Base-by-base conservation (phyloP, 2,888 invertebrate species). In the Andricus quercusramuli region DNA sequence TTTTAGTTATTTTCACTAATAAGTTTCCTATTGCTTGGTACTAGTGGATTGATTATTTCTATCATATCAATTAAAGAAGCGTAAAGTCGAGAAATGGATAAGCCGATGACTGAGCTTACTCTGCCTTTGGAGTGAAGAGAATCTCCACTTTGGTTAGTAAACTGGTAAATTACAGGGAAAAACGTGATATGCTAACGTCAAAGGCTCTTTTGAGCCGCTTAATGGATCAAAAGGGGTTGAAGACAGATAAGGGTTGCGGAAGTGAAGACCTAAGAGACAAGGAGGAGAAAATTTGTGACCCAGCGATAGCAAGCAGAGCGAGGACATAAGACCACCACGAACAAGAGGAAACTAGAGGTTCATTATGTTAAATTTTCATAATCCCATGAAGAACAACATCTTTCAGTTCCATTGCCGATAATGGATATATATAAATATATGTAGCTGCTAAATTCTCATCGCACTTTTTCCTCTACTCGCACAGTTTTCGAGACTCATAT, bases 351-450 rank as follows among this genome's bases (percentile, higher is more conserved):
- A 85, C 85, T 82, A 67, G 85, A 86, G 85, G 85, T 85, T 83
- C 81, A 85, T 80, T 83, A 87, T 86, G 88, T 88, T 89, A 90
- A 88, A 88, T 89, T 89, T 90, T 90, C 88, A 89, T 89, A 89
- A 90, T 85, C 85, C 85, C 83, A 84, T 82, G 79, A 84, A 87
- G 88, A 88, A 86, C 84, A 82, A 82, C 87, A 86, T 89, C 88
- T 88, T 88, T 87, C 87, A 85, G 84, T 79, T 82, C 85, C 82
- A 83, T 85, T 83, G 85, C 87, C 85, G 85, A 89, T 89, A 89
- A 90, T 89, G 87, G 87, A 90, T 89, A 87, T 86, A 86, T 87
- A 56, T 25, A 25, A 1, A 25, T 25, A 25, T 3, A 56, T n/a
- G n/a, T 62, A 6, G 85, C 88, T 87, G 85, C 86, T 81, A 82